Percentiles rank a stretch among this genome's conserved stretches.
Conservation (phyloP, 2,797 vertebrate species). For the Urocyon cinereoargenteus region DNA sequence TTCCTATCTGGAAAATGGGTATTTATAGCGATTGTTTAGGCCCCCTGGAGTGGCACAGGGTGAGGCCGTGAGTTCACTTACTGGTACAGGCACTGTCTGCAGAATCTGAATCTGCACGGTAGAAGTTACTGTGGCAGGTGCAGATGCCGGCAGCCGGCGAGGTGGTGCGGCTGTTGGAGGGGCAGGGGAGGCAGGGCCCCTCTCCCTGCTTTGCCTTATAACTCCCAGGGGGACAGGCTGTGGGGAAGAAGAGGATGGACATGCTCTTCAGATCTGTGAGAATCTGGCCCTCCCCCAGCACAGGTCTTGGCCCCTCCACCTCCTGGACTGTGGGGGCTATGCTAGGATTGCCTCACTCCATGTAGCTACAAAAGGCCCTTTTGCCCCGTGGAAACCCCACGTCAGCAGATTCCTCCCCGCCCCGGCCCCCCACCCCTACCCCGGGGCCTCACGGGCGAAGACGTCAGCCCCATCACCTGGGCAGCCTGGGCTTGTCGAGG, state of each 20-base stretch:
- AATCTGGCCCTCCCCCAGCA: neutral
- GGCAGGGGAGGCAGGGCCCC: slow-evolving; percentile 93
- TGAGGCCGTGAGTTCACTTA: slow-evolving; percentile 83
- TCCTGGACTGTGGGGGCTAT: slow-evolving; percentile 43
- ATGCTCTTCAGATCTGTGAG: accelerated
- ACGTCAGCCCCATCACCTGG: slow-evolving; percentile 71
- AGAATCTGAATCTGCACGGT: slow-evolving; percentile 94
- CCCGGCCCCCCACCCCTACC: neutral
- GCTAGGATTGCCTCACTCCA: slow-evolving; percentile 39
- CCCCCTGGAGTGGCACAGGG: accelerated
- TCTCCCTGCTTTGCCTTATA: slow-evolving; percentile 98
- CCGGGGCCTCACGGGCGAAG: neutral
- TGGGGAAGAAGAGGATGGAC: neutral
- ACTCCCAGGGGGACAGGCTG: slow-evolving; percentile 94
- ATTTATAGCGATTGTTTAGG: neutral
- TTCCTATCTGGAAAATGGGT: neutral
- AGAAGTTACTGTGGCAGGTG: slow-evolving; percentile 94
- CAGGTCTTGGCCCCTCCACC: neutral
- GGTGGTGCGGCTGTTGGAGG: slow-evolving; percentile 94
- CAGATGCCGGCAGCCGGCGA: slow-evolving; percentile 94
- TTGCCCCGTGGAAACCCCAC: slow-evolving; percentile 47
- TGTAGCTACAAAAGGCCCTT: slow-evolving; percentile 69
- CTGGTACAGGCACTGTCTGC: slow-evolving; percentile 95
- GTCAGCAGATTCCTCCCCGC: slow-evolving; percentile 47
- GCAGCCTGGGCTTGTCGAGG: slow-evolving; percentile 74